Evolutionary conservation across 2,113 vertebrate species (phyloP).

Genomic region (Neopipo cinnamomea): DNA sequence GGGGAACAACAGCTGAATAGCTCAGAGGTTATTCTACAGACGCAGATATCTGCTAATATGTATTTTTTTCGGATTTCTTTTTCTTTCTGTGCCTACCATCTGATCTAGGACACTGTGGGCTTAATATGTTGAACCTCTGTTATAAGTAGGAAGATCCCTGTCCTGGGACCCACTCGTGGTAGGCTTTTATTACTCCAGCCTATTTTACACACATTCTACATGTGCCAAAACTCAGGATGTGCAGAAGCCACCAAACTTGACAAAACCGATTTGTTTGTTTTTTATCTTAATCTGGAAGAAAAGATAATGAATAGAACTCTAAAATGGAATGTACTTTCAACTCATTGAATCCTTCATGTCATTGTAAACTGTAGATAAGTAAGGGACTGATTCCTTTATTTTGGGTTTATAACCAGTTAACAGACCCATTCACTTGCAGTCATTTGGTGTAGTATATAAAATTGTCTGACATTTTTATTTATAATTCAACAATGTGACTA

Average conservation of each 20-base stretch:
- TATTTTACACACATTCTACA: neutral
- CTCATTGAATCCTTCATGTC: neutral
- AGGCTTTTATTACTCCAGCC: neutral
- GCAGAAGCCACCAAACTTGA: neutral
- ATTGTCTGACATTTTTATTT: neutral
- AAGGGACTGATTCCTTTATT: neutral
- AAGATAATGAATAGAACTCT: neutral
- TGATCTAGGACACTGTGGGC: neutral
- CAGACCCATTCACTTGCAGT: neutral
- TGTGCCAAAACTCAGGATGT: neutral
- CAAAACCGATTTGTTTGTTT: neutral
- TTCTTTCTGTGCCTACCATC: neutral
- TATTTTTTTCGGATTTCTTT: neutral
- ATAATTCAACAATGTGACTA: neutral
- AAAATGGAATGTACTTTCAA: neutral
- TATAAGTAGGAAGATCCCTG: neutral
- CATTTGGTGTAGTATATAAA: neutral
- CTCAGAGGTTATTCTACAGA: neutral
- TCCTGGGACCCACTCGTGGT: neutral
- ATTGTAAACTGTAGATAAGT: neutral
- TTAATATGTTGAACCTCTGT: neutral
- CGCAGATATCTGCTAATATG: rapidly evolving
- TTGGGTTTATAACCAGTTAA: neutral
- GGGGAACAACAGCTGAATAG: neutral
- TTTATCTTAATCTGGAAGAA: neutral